Base-by-base conservation (phyloP, 92 coral and sea anemone genomes). In the Epizoanthus illoricatus region DNA sequence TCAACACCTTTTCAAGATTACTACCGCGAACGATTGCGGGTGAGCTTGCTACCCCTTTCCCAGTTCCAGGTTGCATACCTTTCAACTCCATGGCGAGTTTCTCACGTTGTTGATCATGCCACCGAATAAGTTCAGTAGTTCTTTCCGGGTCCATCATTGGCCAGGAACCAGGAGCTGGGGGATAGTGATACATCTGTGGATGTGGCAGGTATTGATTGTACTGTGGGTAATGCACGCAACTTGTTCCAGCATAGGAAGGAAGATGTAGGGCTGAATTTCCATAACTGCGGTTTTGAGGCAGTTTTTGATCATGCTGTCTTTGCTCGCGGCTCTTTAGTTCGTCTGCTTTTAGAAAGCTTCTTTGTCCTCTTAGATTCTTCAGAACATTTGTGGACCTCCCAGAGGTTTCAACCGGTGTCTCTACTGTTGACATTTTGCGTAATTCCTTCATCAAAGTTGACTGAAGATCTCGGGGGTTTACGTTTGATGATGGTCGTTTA, bases 401-500 rank as follows among this genome's bases (percentile, higher is more conserved):
- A 5, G 69, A 8, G 17, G 10, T 19, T 40, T 75, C 81, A 7
- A 60, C 81, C 8, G 49, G 56, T 58, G 68, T 18, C 62, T 36
- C 43, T 17, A 17, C 5, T 17, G 19, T 39, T 9, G 39, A 59
- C 18, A 75, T 11, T 61, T 18, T 62, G n/a, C n/a, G 63, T 40
- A 88, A 60, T 17, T 88, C 88, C 39, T 88, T 79, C 52, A 88
- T 76, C 84, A 87, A 76, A 76, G 85, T 65, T 39, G 75, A 71
- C 71, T 80, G 85, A 39, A 87, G 75, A 40, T 87, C 85, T 71
- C 42, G 28, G 2, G 88, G 90, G 65, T 40, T 79, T 55, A 70
- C 85, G 42, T 84, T 75, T 39, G 74, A 4, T 13, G 84, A 40
- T 43, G 75, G 65, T 54, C 60, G 80, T 64, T 58, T 87, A 20